Base-by-base conservation (phyloP, 1,140 invertebrate genomes). In the Drosophila kanapiae region DNA sequence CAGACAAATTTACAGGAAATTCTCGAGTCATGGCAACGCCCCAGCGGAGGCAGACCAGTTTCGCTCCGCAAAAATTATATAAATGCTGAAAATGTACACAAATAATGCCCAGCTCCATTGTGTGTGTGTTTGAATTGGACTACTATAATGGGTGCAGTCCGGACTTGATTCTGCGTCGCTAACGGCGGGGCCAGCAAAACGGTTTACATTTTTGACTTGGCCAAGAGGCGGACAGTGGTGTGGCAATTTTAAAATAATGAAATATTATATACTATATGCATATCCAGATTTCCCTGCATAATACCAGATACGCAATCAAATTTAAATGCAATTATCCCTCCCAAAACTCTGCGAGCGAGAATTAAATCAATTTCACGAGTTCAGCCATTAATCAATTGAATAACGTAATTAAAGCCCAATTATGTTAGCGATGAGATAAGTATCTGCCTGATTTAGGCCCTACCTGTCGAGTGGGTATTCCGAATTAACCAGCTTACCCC, bases 11-110 rank as follows among this genome's bases (percentile, higher is more conserved):
- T 84, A 53, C 59, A 78, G 84, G 84, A 87, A 87, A 87, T 87
- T 87, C 84, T 84, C 83, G 65, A 84, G 80, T 69, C 71, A 83
- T 80, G 84, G 48, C 84, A 87, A 87, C 84, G 83, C 83, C 82
- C 83, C 64, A 64, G 31, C 71, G 69, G 74, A 63, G 61, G 68
- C 78, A 79, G 75, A 71, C 84, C 77, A 87, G 84, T 87, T 88
- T 87, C 29, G 83, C 83, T 87, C 79, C 38, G 75, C 48, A 69
- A 80, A 54, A 88, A 80, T 86, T 87, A 86, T 86, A 86, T 82
- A 86, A 86, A 87, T 54, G 60, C 71, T 82, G 42, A 64, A 85
- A 79, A 78, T 57, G 29, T 60, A 70, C 27, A 40, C 38, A 78
- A 62, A 83, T 83, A 83, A 82, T 72, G 62, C 40, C 65, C 75